phyloP scores from a whole-genome alignment of 1,140 invertebrate genomes.

The Aphidius gifuensis region DNA sequence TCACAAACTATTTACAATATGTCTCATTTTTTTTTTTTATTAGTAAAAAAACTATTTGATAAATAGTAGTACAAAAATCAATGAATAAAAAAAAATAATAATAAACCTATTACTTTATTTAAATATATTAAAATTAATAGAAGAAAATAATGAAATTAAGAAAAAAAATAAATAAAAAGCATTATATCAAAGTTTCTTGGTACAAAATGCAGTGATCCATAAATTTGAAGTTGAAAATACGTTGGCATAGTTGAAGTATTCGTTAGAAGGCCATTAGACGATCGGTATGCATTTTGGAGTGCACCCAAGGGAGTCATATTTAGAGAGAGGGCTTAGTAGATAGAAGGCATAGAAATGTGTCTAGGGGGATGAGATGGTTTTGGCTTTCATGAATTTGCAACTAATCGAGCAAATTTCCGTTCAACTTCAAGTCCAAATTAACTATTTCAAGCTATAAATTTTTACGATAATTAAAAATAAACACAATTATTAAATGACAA shows the following conservation, averaged over 20 bases:
- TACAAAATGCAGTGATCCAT: too few species aligned
- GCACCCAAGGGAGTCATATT: constrained; percentile 31
- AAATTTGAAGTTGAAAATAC: neutral
- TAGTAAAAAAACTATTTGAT: too few species aligned
- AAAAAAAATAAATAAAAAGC: too few species aligned
- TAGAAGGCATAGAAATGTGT: constrained; percentile 8
- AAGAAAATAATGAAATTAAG: too few species aligned
- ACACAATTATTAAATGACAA: constrained; percentile 11
- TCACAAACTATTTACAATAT: too few species aligned
- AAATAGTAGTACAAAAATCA: too few species aligned
- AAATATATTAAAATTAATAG: too few species aligned
- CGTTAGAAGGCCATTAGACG: constrained; percentile 24
- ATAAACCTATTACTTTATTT: too few species aligned
- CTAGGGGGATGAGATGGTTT: neutral
- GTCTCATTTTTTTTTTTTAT: too few species aligned
- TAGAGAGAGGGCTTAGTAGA: constrained; percentile 5
- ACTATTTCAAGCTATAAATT: constrained; percentile 16
- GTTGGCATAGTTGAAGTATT: constrained; percentile 15
- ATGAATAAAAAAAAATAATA: too few species aligned
- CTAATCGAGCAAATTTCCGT: constrained; percentile 33
- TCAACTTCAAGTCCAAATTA: constrained; percentile 17
- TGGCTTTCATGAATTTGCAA: constrained; percentile 30
- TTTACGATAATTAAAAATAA: constrained; percentile 14
- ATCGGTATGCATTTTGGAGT: constrained; percentile 27
- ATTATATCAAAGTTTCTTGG: too few species aligned